Conservation (phyloP, 2,797 vertebrate genomes). For the Scomberomorus guttatus region DNA sequence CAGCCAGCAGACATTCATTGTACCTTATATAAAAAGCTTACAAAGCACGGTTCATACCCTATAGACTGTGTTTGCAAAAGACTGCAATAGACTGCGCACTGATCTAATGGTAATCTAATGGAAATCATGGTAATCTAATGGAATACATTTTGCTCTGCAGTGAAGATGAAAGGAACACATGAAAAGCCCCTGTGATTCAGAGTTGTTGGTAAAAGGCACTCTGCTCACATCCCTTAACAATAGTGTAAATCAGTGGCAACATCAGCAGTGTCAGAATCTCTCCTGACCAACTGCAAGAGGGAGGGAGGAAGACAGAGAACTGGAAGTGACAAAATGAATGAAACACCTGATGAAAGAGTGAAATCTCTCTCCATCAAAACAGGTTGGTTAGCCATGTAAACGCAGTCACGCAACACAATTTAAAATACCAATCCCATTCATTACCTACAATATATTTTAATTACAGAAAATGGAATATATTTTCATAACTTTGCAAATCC, state of each 20-base stretch:
- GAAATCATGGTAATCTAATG: conserved; percentile 72
- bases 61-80: conserved; percentile 49
- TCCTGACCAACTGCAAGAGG: conserved; percentile 6
- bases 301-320: neutral
- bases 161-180: conserved; percentile 75
- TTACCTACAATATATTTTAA: neutral
- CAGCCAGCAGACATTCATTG: conserved; percentile 37
- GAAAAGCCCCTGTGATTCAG: conserved; percentile 65
- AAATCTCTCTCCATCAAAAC: neutral
- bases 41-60: conserved; percentile 43
- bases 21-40: conserved; percentile 38
- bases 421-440: neutral
- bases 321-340: conserved; percentile 3
- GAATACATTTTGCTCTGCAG: conserved; percentile 67
- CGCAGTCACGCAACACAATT: too few species aligned
- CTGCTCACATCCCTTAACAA: conserved; percentile 53
- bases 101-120: conserved; percentile 70
- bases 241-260: conserved; percentile 53
- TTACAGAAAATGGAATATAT: neutral
- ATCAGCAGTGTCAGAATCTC: conserved; percentile 43
- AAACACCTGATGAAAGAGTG: neutral
- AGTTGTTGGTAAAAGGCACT: conserved; percentile 64
- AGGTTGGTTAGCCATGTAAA: neutral
- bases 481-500: neutral
- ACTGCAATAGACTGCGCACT: conserved; percentile 25